Conservation (phyloP, 2,797 vertebrate species). For the Cebuella pygmaea region DNA sequence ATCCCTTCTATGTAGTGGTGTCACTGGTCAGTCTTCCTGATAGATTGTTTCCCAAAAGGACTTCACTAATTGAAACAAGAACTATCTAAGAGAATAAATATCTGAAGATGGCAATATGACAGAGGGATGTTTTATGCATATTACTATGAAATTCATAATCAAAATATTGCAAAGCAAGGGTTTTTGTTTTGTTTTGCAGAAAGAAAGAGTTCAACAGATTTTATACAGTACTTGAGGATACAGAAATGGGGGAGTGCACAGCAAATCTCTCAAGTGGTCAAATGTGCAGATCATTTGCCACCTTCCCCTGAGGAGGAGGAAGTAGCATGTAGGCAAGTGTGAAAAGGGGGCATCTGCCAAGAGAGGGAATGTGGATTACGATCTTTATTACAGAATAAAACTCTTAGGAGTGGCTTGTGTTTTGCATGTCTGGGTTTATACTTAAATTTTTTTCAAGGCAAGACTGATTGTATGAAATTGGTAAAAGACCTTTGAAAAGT, state of each 20-base stretch:
- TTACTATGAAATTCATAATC: not conserved
- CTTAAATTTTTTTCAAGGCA: not conserved
- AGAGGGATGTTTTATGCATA: not conserved
- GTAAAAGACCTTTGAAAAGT: not conserved
- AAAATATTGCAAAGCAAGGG: not conserved
- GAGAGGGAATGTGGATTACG: not conserved
- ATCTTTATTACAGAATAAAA: slow-evolving; percentile 51
- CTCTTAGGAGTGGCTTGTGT: not conserved
- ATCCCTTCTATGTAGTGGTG: not conserved
- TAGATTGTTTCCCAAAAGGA: not conserved
- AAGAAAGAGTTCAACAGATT: not conserved
- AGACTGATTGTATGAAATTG: not conserved
- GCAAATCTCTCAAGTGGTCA: not conserved
- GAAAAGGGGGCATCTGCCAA: not conserved
- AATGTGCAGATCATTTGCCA: not conserved
- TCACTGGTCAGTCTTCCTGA: not conserved
- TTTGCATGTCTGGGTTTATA: not conserved
- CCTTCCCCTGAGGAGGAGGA: not conserved
- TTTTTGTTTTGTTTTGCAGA: not conserved
- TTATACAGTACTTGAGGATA: not conserved
- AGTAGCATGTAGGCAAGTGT: not conserved
- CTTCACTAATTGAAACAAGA: not conserved
- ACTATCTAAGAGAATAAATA: not conserved
- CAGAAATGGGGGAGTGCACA: not conserved
- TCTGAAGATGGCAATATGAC: not conserved